These are phyloP conservation scores for Denticeps clupeoides DNA, from an alignment of 2,797 vertebrate species.

Conservation along the genomic window DNA sequence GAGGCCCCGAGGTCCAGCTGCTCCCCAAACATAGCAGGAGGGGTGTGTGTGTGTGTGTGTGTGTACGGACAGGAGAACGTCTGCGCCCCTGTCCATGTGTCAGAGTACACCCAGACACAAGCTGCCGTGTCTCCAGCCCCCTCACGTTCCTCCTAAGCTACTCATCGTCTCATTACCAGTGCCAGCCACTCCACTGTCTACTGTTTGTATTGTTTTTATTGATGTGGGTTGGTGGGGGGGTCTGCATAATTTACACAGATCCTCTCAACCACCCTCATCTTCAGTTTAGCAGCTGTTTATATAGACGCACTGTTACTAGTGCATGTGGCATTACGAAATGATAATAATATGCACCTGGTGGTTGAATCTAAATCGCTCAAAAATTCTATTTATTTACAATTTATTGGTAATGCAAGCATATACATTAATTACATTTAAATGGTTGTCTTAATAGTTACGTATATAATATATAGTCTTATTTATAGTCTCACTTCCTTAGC, in stretches of 20 bases:
- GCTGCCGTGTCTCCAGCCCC: slow-evolving; percentile 42
- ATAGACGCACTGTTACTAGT: slow-evolving; percentile 23
- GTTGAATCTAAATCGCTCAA: too few relatives aligned
- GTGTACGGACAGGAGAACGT: slow-evolving; percentile 44
- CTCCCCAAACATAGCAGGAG: slow-evolving; percentile 55
- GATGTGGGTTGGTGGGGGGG: too few relatives aligned
- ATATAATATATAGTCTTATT: too few relatives aligned
- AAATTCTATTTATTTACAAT: too few relatives aligned
- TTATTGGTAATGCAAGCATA: too few relatives aligned
- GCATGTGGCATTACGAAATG: neutral
- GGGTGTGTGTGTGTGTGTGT: slow-evolving; percentile 21
- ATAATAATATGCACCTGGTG: too few relatives aligned
- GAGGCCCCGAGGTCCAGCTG: slow-evolving; percentile 61
- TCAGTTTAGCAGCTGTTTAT: slow-evolving; percentile 65
- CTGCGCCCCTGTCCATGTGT: slow-evolving; percentile 5
- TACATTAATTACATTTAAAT: too few relatives aligned
- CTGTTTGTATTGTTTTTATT: slow-evolving; percentile 64
- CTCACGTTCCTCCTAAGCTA: slow-evolving; percentile 45
- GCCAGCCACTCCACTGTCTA: slow-evolving; percentile 59
- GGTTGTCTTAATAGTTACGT: too few relatives aligned
- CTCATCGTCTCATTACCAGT: slow-evolving; percentile 59
- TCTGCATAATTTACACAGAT: slow-evolving; percentile 64
- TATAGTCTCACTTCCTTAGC: too few relatives aligned
- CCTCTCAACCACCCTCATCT: slow-evolving; percentile 36
- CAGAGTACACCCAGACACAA: slow-evolving; percentile 52